Conservation (phyloP, 1,140 invertebrate genomes). For the Lepidotrigona ventralis region DNA sequence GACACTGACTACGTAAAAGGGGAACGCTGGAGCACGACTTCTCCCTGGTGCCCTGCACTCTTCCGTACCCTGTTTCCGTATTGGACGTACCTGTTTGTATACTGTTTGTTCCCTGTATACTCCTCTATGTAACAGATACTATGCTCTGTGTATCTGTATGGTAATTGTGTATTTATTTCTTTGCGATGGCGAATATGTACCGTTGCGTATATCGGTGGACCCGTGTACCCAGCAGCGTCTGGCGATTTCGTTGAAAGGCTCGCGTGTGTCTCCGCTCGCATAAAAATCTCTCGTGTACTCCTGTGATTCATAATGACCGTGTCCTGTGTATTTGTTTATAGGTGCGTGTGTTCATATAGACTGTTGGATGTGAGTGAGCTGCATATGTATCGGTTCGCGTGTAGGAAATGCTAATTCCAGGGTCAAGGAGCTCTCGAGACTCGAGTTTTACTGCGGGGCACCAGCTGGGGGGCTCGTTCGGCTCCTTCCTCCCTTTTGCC, state of each 20-base stretch:
- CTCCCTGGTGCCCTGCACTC: slow-evolving; percentile 49
- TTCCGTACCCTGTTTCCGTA: slow-evolving; percentile 54
- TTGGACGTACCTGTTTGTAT: slow-evolving; percentile 55
- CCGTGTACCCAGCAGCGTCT: background rate
- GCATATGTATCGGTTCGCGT: slow-evolving; percentile 24
- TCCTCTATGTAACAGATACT: background rate
- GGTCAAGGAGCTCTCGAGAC: slow-evolving; percentile 25
- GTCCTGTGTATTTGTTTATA: background rate
- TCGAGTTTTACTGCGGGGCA: slow-evolving; percentile 35
- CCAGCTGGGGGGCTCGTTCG: slow-evolving; percentile 38
- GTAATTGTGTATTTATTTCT: background rate
- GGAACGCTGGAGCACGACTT: background rate
- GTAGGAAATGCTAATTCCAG: slow-evolving; percentile 41
- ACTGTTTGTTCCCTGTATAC: slow-evolving; percentile 15
- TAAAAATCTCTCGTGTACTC: slow-evolving; percentile 21
- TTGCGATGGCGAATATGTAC: background rate
- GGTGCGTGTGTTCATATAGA: background rate
- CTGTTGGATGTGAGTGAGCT: slow-evolving; percentile 1
- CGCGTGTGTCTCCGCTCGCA: slow-evolving; percentile 21
- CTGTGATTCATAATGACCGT: slow-evolving; percentile 31
- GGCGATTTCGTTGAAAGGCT: slow-evolving; percentile 1
- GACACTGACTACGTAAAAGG: background rate
- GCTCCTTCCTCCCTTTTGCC: slow-evolving; percentile 1
- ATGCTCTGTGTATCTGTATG: too few relatives aligned
- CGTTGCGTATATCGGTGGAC: slow-evolving; percentile 7